Conservation (phyloP, 2,888 invertebrate genomes). For the Pantelozetes paolii region DNA sequence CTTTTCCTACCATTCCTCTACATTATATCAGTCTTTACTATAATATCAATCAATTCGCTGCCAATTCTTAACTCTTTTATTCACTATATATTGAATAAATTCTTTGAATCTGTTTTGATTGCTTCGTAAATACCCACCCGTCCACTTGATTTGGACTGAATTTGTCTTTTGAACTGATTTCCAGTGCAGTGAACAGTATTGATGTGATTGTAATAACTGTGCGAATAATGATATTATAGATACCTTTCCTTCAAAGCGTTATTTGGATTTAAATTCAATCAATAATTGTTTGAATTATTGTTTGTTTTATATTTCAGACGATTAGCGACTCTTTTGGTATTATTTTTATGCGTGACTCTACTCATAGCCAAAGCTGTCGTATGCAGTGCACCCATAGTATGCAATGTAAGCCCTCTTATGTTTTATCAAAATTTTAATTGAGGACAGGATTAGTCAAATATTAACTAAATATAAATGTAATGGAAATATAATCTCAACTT, state of each 20-base stretch:
- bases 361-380: constrained; percentile 53
- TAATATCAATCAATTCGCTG: too few species aligned
- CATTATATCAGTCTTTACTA: neutral
- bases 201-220: neutral
- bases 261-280: neutral
- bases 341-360: constrained; percentile 52
- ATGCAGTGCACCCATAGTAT: constrained; percentile 54
- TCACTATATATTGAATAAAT: too few species aligned
- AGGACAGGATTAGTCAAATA: neutral
- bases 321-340: constrained; percentile 49
- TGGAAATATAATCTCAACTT: neutral
- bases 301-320: constrained; percentile 18
- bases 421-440: neutral
- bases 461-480: neutral
- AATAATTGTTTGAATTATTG: neutral
- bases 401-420: constrained; percentile 51
- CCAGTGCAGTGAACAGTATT: neutral
- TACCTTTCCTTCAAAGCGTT: neutral
- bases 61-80: too few species aligned
- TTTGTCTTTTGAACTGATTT: too few species aligned
- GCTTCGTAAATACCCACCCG: too few species aligned
- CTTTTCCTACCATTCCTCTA: neutral
- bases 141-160: too few species aligned
- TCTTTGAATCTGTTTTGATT: neutral
- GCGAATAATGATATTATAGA: neutral